phyloP scores from a whole-genome alignment of 2,113 vertebrate species.

The Odontophorus gujanensis region DNA sequence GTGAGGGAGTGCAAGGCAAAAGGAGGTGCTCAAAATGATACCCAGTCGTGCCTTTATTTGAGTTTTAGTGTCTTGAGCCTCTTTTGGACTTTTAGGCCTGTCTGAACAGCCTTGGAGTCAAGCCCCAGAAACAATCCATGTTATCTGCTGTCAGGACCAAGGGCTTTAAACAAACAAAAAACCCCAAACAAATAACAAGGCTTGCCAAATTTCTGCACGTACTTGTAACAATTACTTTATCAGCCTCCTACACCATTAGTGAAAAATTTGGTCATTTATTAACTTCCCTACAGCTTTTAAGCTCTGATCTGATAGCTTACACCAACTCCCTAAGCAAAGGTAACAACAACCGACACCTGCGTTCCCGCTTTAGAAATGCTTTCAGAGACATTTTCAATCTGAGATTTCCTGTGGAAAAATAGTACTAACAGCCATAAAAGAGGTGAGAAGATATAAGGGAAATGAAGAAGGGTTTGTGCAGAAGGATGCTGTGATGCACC shows the following conservation, averaged over 20 bases:
- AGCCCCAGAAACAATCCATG: background rate
- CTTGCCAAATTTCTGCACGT: background rate
- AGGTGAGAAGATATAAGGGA: background rate
- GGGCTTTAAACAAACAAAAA: background rate
- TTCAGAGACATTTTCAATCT: background rate
- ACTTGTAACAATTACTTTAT: background rate
- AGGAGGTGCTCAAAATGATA: background rate
- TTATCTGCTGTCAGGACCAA: background rate
- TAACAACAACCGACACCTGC: fast-evolving
- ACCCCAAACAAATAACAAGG: background rate
- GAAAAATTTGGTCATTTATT: background rate
- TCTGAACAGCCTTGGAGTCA: background rate
- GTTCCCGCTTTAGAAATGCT: background rate
- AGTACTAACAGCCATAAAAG: background rate
- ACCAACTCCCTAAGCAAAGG: background rate
- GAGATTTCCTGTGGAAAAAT: background rate
- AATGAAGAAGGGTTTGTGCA: background rate
- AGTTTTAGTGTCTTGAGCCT: background rate
- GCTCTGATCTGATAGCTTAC: background rate
- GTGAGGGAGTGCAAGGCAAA: background rate
- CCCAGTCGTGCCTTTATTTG: fast-evolving
- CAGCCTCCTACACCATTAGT: background rate
- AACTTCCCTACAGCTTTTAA: background rate
- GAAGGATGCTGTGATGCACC: background rate
- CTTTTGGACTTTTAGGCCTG: background rate